Evolutionary conservation across 92 coral and sea anemone genomes (phyloP), one percentile per base, ranked within the genome.

Genomic region (Zoanthus sansibaricus): DNA sequence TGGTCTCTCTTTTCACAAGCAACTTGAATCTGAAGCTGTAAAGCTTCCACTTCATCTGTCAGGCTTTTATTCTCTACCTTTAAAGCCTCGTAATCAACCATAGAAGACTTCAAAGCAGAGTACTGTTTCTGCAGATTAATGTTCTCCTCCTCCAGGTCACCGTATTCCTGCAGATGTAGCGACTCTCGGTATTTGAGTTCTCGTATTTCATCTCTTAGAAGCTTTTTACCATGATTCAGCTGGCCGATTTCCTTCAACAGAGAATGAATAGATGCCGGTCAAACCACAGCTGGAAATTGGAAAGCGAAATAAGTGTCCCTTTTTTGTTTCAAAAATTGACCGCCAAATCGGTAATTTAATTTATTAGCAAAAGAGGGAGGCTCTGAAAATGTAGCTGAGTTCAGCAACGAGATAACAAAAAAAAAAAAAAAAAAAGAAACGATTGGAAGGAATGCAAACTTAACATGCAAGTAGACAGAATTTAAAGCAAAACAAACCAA

Each of bases 41-140:
- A 75, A 3, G 95, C 96, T 47, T 97, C 99, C 58, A 95, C 86
- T 76, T 97, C 99, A 52, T 97, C 99, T 11, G 94, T 87, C 87
- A 97, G 72, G 76, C 98, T 93, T 70, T 95, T 95, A 83, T 97
- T 97, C 86, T 97, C 99, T 9, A 97, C 99, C 87, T 97, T 97
- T 85, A 97, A 86, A 6, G 98, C 98, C 75, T 97, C 99, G 89
- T 93, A 97, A 69, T 97, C 99, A 1, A 97, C 99, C 93, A 97
- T 78, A 16, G 95, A 95, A 18, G 96, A 91, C 82, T 95, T 92
- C 11, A 95, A 93, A 7, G 92, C 78, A 2, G 99, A 95, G 72
- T 95, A 93, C 87, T 97, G 98, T 58, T 95, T 95, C 87, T 97
- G 99, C 17, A 97, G 91, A 18, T 90, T 93, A 49, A 96, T 95